phyloP scores from a whole-genome alignment of 2,888 invertebrate genomes.

The Eupithecia pulchellata region DNA sequence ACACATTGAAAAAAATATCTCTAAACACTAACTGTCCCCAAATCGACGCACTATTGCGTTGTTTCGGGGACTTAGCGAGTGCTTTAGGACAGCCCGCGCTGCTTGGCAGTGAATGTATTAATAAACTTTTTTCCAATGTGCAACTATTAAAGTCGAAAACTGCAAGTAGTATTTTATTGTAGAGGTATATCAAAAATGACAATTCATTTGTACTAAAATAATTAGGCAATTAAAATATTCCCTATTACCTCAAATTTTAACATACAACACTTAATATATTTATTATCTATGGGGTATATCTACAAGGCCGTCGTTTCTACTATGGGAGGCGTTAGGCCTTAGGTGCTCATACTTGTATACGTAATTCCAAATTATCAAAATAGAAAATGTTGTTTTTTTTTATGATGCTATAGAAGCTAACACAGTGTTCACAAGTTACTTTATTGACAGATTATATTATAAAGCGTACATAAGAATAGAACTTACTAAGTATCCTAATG shows the following conservation, averaged over 20 bases:
- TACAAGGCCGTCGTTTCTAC: slow-evolving; percentile 65
- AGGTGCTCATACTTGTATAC: not conserved
- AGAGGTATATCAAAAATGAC: slow-evolving; percentile 22
- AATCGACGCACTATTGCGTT: no score
- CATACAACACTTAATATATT: slow-evolving; percentile 36
- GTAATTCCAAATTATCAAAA: not conserved
- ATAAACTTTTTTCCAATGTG: slow-evolving; percentile 3
- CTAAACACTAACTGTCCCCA: no score
- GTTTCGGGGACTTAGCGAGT: no score
- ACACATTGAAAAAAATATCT: no score
- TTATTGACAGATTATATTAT: slow-evolving; percentile 1
- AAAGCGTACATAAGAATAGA: not conserved
- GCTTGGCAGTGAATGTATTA: no score
- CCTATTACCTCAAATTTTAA: slow-evolving; percentile 24
- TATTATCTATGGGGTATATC: slow-evolving; percentile 55
- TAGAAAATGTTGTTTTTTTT: not conserved
- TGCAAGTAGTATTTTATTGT: slow-evolving; percentile 1
- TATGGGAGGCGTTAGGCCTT: slow-evolving; percentile 19
- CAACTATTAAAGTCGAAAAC: slow-evolving; percentile 18
- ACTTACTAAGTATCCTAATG: slow-evolving; percentile 13
- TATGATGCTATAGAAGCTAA: slow-evolving; percentile 6
- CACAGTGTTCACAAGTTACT: not conserved
- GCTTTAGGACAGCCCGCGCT: no score
- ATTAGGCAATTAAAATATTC: slow-evolving; percentile 39
- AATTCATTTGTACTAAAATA: slow-evolving; percentile 50